These are phyloP conservation scores for Anguilla megastoma DNA, from an alignment of 2,797 vertebrate genomes.

Conservation along the genomic window DNA sequence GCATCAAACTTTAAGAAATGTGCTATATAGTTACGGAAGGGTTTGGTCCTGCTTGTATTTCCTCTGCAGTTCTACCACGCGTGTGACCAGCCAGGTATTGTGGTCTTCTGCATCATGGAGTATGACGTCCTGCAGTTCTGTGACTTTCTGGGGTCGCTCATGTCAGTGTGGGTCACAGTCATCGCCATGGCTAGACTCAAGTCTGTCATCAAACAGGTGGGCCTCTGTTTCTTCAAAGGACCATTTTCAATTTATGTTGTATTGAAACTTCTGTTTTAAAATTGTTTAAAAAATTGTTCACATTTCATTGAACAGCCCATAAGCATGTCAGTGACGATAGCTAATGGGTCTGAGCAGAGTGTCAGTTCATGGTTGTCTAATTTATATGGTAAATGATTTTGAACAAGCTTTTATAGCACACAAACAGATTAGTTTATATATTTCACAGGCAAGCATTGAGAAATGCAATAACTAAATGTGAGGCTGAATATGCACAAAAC, in stretches of 20 bases:
- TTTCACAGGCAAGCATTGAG: neutral
- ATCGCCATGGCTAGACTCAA: slow-evolving; percentile 97
- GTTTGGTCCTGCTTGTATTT: neutral
- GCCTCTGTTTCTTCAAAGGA: neutral
- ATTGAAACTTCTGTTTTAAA: neutral
- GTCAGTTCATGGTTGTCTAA: neutral
- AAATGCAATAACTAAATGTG: neutral
- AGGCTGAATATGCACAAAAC: neutral
- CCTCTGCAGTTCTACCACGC: slow-evolving; percentile 90
- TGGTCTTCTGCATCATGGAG: slow-evolving; percentile 99
- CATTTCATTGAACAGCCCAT: neutral
- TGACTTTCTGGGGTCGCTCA: slow-evolving; percentile 96
- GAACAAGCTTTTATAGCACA: neutral
- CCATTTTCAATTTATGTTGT: neutral
- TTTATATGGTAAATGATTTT: neutral
- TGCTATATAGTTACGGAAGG: neutral
- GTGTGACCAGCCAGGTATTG: slow-evolving; percentile 95
- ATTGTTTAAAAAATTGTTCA: neutral
- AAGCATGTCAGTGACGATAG: neutral
- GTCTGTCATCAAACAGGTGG: slow-evolving; percentile 92
- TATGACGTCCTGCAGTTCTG: slow-evolving; percentile 98
- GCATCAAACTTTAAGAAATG: neutral
- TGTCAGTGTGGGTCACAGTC: slow-evolving; percentile 99
- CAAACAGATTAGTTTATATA: neutral
- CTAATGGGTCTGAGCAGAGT: neutral